A percentile compares a stretch with the other conserved stretches of the same genome.
phyloP scores from a whole-genome alignment of 2,888 invertebrate genomes.

The Spodoptera littoralis region DNA sequence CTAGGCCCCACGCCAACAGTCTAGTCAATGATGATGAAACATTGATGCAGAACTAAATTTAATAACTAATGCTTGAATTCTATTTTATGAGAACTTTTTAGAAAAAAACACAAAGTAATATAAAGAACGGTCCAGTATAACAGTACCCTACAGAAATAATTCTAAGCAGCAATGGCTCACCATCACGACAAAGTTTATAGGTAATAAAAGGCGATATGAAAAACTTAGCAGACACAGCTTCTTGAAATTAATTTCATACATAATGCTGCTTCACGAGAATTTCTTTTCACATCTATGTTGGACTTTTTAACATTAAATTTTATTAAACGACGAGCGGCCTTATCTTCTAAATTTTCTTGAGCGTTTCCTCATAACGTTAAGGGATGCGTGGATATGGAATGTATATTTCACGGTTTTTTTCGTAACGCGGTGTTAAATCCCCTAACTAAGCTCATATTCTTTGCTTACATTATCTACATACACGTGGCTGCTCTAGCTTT shows the following conservation, averaged over 20 bases:
- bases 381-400: conserved; percentile 27
- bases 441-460: conserved; percentile 34
- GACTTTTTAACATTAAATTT: conserved; percentile 50
- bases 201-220: conserved; percentile 33
- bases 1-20: no score
- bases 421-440: conserved; percentile 12
- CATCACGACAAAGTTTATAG: conserved; percentile 37
- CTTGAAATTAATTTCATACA: conserved; percentile 49
- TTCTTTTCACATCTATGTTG: conserved; percentile 34
- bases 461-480: conserved; percentile 2
- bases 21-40: no score
- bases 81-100: no score
- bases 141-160: conserved; percentile 19
- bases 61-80: no score
- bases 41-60: no score
- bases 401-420: conserved; percentile 19
- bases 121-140: not conserved
- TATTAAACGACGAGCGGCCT: conserved; percentile 42
- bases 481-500: not conserved
- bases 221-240: conserved; percentile 32
- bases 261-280: conserved; percentile 40
- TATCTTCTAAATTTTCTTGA: conserved; percentile 29
- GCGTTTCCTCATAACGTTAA: conserved; percentile 41
- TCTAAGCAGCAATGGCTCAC: conserved; percentile 15
- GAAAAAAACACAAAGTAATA: no score